Evolutionary conservation across 1,140 invertebrate genomes (phyloP), one percentile per base, ranked within the genome.

Genomic region (Phymastichus coffea): DNA sequence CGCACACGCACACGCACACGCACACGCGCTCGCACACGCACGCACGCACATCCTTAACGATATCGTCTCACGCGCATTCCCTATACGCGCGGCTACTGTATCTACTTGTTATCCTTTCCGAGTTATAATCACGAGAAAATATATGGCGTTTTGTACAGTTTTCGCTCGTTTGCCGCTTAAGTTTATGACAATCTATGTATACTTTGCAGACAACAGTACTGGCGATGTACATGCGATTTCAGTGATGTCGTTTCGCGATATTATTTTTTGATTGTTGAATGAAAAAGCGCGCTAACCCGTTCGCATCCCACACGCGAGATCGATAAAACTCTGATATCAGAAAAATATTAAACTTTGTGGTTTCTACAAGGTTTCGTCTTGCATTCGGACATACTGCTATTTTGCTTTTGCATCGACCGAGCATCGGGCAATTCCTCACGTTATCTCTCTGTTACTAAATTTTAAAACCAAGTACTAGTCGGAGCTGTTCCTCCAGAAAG

Each of bases 401-500:
- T 62, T 59, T 33, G 35, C 55, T 58, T 63, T 15, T 44, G n/a
- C 2, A 59, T 46, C 38, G 46, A 57, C 37, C 47, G 37, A 62
- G 70, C 66, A 74, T 66, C 57, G 66, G 73, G 71, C 76, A 77
- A 78, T 79, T 77, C 72, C 75, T 78, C 75, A 75, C 75, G 61
- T 75, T 69, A 7, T 33, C 35, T 59, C 57, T 52, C 52, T n/a
- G 52, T 55, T 65, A 68, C 56, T 67, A 70, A 69, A 63, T 68
- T 70, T 69, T 59, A 62, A 59, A 63, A 67, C 56, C 63, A 64
- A 72, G 70, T 49, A 38, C 53, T 67, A 73, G 67, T 70, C 68
- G 71, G 55, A 60, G 72, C 71, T 73, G 33, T 71, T 61, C 68
- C 73, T 73, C 72, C 76, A 73, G 70, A 75, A 66, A 41, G 64